phyloP scores from a whole-genome alignment of 1,140 invertebrate genomes.

The Calosoma granatense region DNA sequence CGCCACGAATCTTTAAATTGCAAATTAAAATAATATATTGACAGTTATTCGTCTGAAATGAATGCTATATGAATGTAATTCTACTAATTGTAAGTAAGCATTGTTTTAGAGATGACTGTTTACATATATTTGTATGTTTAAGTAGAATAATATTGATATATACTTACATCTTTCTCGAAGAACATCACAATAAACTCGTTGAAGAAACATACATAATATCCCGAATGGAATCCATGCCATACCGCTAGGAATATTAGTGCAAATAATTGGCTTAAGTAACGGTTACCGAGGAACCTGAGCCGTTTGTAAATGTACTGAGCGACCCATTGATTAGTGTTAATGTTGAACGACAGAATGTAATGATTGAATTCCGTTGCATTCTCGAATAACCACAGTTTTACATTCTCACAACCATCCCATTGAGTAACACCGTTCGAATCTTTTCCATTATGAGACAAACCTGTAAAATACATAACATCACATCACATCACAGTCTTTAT shows the following conservation, averaged over 20 bases:
- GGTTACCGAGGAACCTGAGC: conserved; percentile 79
- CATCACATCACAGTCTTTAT: conserved; percentile 10
- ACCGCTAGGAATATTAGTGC: conserved; percentile 80
- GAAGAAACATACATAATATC: conserved; percentile 87
- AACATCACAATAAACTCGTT: conserved; percentile 85
- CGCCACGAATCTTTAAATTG: no score
- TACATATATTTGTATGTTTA: background rate
- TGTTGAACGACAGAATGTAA: conserved; percentile 82
- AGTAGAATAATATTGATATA: background rate
- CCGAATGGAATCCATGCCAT: conserved; percentile 87
- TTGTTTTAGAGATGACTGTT: no score
- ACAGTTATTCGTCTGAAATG: no score
- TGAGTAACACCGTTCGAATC: conserved; percentile 45
- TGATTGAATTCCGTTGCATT: conserved; percentile 69
- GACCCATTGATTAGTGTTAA: conserved; percentile 89
- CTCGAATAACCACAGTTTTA: conserved; percentile 67
- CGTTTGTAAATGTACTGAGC: conserved; percentile 88
- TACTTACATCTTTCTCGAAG: conserved; percentile 75
- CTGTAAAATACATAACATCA: conserved; percentile 28
- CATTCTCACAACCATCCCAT: conserved; percentile 84
- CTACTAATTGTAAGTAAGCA: no score
- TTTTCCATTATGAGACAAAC: conserved; percentile 72
- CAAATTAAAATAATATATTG: background rate
- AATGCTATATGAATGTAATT: no score
- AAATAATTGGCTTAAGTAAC: conserved; percentile 67